Base-by-base conservation (phyloP, 2,888 invertebrate genomes). In the Cheilosia soror region DNA sequence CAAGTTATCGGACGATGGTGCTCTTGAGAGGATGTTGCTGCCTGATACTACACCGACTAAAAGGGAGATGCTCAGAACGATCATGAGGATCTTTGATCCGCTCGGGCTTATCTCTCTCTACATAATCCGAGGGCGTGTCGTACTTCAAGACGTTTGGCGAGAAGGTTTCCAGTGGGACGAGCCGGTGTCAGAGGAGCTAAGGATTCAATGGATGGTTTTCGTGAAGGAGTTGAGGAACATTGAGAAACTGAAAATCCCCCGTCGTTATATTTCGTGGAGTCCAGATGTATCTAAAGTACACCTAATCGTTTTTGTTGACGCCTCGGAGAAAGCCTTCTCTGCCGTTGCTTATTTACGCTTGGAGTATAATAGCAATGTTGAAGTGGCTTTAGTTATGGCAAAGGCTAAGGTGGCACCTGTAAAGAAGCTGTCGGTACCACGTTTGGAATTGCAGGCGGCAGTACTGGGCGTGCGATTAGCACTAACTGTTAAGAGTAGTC, bases 141-240 rank as follows among this genome's bases (percentile, higher is more conserved):
- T 68, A 29, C 55, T 68, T 9, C 80, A 80, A 15, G 73, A 80
- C 7, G 44, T 62, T 31, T 80, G 49, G 65, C 37, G 72, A 4
- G 58, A 65, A 15, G 65, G 25, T 5, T 58, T 31, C 3, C 31
- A 27, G 40, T 80, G 55, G 62, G 73, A 80, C 31, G 58, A 79
- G 6, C 58, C 65, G 5, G 31, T 73, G 20, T 33, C 31, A 5
- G 40, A 5, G 0, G 13, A 0, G 0, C 13, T 73, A 33, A 51
- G 25, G n/a, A 11, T 49, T 72, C 58, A 47, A n/a, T 58, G 69
- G 55, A 0, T 37, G 13, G 40, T 58, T 1, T 71, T 58, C 15
- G 6, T 65, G 5, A 31, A 42, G 9, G 29, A 29, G 4, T 29
- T 29, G 5, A 29, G 5, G 29, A 29, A 29, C 29, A 29, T 29